Conservation (phyloP, 2,797 vertebrate genomes). For the Arctocebus calabarensis region DNA sequence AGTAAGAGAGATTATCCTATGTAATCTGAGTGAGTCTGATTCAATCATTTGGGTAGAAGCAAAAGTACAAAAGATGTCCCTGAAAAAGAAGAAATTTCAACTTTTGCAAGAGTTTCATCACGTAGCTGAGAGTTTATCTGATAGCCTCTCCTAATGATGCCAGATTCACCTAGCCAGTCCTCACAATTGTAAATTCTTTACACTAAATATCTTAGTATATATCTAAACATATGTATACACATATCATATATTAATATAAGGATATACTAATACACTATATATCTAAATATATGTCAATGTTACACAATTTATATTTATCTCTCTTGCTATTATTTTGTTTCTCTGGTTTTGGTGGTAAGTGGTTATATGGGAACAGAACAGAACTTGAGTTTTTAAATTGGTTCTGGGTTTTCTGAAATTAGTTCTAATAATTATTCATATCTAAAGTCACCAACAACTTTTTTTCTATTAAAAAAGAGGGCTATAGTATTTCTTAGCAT, state of each 20-base stretch:
- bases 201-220: background rate
- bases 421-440: background rate
- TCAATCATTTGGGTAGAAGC: background rate
- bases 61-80: background rate
- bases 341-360: background rate
- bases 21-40: background rate
- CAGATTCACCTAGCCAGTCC: background rate
- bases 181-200: background rate
- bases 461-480: background rate
- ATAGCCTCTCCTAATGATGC: background rate
- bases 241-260: background rate
- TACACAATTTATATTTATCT: background rate
- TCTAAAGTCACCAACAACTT: background rate
- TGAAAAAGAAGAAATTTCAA: background rate
- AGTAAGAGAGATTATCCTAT: background rate
- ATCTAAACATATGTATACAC: background rate
- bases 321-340: background rate
- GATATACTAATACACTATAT: background rate
- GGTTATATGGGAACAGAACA: background rate
- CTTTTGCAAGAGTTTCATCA: background rate
- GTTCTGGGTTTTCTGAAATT: background rate
- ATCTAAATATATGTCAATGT: background rate
- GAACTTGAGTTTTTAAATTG: background rate
- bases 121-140: background rate
- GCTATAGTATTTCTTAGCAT: fast-evolving